Evolutionary conservation across 2,888 invertebrate species (phyloP).

Genomic region (Gonocerus acuteangulatus): DNA sequence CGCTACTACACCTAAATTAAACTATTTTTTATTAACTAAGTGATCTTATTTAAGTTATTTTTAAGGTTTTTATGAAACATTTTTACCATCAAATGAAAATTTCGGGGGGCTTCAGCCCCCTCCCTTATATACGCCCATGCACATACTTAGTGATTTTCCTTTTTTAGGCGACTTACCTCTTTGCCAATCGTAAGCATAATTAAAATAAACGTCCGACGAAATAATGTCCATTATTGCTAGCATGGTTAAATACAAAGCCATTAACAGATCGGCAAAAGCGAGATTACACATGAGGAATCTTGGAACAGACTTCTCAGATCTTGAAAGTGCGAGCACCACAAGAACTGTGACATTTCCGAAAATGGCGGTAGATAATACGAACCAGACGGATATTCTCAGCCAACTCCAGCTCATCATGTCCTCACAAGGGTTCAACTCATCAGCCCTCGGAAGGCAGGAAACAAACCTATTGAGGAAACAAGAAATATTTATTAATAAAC

Average conservation of each 20-base stretch:
- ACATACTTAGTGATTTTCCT: too few relatives aligned
- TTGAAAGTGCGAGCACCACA: conserved; percentile 59
- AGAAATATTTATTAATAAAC: too few relatives aligned
- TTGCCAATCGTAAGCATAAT: conserved; percentile 86
- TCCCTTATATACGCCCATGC: too few relatives aligned
- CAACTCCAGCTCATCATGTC: conserved; percentile 79
- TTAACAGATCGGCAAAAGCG: conserved; percentile 80
- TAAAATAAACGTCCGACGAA: conserved; percentile 80
- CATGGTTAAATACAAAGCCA: conserved; percentile 75
- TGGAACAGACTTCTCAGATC: conserved; percentile 57
- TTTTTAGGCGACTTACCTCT: too few relatives aligned
- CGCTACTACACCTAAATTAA: too few relatives aligned
- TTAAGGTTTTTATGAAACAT: too few relatives aligned
- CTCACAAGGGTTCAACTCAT: conserved; percentile 80
- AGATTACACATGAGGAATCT: conserved; percentile 73
- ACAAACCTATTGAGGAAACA: background rate
- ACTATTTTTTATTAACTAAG: too few relatives aligned
- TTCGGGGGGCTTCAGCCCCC: too few relatives aligned
- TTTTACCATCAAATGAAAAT: too few relatives aligned
- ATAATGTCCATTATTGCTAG: conserved; percentile 76
- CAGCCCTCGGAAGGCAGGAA: conserved; percentile 63
- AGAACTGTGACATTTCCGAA: conserved; percentile 77
- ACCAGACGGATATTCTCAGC: conserved; percentile 76
- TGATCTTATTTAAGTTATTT: too few relatives aligned
- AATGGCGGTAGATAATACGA: conserved; percentile 72